Evolutionary conservation across 2,888 invertebrate genomes (phyloP).

Genomic region (Scaptodrosophila latifasciaeformis): DNA sequence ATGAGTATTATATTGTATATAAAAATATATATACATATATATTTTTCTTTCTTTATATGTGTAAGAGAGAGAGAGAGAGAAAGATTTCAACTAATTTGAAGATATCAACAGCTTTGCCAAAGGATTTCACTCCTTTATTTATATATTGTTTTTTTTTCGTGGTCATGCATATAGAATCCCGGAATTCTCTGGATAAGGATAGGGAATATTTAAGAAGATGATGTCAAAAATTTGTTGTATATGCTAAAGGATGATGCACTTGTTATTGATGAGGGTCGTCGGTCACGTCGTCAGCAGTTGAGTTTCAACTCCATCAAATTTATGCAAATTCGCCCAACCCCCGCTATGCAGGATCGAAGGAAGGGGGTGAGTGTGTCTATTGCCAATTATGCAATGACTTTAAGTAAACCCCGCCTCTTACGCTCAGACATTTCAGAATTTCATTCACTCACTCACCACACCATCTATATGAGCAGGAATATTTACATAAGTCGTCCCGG

Average conservation of each 20-base stretch:
- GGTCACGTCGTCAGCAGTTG: slow-evolving; percentile 5
- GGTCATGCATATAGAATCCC: background rate
- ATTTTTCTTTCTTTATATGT: background rate
- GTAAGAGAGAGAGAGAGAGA: background rate
- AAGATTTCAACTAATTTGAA: background rate
- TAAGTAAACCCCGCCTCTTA: background rate
- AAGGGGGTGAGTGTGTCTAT: background rate
- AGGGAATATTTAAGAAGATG: background rate
- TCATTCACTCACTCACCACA: too few species aligned
- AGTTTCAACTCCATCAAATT: background rate
- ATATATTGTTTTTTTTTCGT: background rate
- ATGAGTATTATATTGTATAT: slow-evolving; percentile 10
- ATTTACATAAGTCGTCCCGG: slow-evolving; percentile 15
- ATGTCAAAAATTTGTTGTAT: background rate
- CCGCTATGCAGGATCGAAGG: background rate
- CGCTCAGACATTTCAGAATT: background rate
- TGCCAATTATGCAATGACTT: background rate
- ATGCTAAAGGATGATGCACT: background rate
- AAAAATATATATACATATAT: background rate
- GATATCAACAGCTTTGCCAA: too few species aligned
- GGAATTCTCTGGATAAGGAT: background rate
- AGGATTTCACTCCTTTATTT: too few species aligned
- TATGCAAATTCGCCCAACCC: background rate
- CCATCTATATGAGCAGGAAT: too few species aligned
- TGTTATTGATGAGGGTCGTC: background rate